phyloP scores from a whole-genome alignment of 2,888 invertebrate genomes.

The Drosophila ochracea region DNA sequence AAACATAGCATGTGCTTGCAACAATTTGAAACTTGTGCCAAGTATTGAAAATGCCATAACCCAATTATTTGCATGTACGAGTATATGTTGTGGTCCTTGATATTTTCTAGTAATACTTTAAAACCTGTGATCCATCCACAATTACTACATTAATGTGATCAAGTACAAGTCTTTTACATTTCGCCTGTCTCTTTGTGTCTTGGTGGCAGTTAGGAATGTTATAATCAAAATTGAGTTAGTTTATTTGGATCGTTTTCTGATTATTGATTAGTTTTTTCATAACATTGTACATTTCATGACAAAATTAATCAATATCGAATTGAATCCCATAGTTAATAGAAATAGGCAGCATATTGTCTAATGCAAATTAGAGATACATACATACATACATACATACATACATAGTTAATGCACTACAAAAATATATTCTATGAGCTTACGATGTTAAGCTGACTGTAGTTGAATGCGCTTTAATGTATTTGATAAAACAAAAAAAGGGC shows the following conservation, averaged over 20 bases:
- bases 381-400: neutral
- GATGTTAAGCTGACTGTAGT: constrained; percentile 6
- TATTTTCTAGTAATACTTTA: constrained; percentile 48
- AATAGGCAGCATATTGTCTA: constrained; percentile 24
- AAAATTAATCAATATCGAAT: constrained; percentile 4
- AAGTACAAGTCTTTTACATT: constrained; percentile 4
- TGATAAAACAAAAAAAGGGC: neutral
- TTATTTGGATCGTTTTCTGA: neutral
- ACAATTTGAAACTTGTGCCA: neutral
- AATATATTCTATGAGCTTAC: constrained; percentile 9
- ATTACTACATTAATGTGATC: constrained; percentile 10
- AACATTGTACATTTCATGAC: neutral
- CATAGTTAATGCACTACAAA: constrained; percentile 11
- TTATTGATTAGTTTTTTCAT: neutral
- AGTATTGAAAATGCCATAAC: constrained; percentile 14
- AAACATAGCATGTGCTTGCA: constrained; percentile 6
- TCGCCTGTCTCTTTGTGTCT: constrained; percentile 8
- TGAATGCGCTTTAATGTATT: constrained; percentile 3
- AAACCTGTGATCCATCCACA: constrained; percentile 11
- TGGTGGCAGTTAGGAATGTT: constrained; percentile 29
- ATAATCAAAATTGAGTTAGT: neutral
- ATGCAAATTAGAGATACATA: constrained; percentile 3
- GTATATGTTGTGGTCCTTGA: constrained; percentile 16
- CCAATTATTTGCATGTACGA: constrained; percentile 17
- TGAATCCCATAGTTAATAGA: constrained; percentile 6